Conservation (phyloP, 1,140 invertebrate genomes). For the Bicyclus anynana region DNA sequence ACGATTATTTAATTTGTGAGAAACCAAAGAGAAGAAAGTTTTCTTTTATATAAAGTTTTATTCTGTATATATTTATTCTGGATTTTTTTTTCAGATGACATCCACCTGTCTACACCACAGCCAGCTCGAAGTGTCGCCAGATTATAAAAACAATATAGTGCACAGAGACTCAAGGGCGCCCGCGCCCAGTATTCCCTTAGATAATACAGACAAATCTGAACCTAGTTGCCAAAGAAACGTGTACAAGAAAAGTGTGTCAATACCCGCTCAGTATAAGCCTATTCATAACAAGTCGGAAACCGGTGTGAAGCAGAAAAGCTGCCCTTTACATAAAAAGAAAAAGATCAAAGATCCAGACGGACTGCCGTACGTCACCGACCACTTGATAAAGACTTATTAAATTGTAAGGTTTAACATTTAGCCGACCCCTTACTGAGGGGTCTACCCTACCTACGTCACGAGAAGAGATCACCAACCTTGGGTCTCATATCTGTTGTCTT, state of each 20-base stretch:
- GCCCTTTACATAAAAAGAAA: slow-evolving; percentile 61
- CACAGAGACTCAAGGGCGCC: slow-evolving; percentile 27
- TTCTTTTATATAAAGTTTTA: too few relatives aligned
- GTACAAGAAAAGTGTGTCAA: slow-evolving; percentile 51
- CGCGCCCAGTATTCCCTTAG: slow-evolving; percentile 23
- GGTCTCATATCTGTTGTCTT: too few relatives aligned
- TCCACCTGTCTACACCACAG: slow-evolving; percentile 68
- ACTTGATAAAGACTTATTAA: slow-evolving; percentile 71
- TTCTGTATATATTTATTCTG: not conserved
- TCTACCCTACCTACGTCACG: too few relatives aligned
- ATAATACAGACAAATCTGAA: slow-evolving; percentile 27
- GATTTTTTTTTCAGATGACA: slow-evolving; percentile 43
- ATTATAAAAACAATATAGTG: slow-evolving; percentile 22
- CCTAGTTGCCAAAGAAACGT: slow-evolving; percentile 49
- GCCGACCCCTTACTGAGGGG: too few relatives aligned
- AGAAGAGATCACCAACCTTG: too few relatives aligned
- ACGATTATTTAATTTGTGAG: too few relatives aligned
- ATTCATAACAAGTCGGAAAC: slow-evolving; percentile 65
- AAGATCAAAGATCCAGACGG: slow-evolving; percentile 49
- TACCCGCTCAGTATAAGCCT: slow-evolving; percentile 52
- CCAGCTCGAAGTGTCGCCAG: slow-evolving; percentile 49
- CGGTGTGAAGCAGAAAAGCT: slow-evolving; percentile 53
- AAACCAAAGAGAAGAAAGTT: too few relatives aligned
- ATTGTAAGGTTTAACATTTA: slow-evolving; percentile 17
- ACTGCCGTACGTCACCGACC: slow-evolving; percentile 54